These are phyloP conservation scores for Tromatobia lineatoria DNA, from an alignment of 2,888 invertebrate species.

Conservation along the genomic window DNA sequence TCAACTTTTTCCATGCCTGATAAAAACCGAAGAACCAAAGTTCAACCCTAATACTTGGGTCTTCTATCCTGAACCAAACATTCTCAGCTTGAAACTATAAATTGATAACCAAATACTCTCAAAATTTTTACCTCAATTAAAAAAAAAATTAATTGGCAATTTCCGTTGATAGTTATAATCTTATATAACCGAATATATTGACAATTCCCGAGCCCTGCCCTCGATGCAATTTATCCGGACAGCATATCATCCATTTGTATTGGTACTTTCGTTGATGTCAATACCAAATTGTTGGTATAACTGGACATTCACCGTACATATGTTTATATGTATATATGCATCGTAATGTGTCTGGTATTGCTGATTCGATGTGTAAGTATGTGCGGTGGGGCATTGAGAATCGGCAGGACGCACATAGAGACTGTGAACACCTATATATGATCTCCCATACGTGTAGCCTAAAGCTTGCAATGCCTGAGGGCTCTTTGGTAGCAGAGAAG, in stretches of 20 bases:
- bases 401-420: constrained; percentile 39
- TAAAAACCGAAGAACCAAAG: too few relatives aligned
- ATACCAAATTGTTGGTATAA: background rate
- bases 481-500: constrained; percentile 34
- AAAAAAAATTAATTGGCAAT: too few relatives aligned
- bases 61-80: too few relatives aligned
- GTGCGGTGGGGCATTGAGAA: constrained; percentile 15
- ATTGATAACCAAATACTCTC: too few relatives aligned
- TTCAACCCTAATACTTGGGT: too few relatives aligned
- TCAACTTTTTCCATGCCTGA: too few relatives aligned
- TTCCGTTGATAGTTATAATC: too few relatives aligned
- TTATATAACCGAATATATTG: background rate
- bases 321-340: background rate
- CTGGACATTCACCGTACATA: background rate
- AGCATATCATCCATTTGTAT: background rate
- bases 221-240: too few relatives aligned
- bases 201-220: background rate
- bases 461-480: constrained; percentile 45
- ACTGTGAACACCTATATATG: constrained; percentile 36
- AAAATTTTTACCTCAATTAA: too few relatives aligned
- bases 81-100: too few relatives aligned
- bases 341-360: background rate
- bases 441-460: constrained; percentile 13
- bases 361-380: constrained; percentile 12
- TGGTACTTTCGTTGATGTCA: background rate